phyloP scores from a whole-genome alignment of 1,140 invertebrate species.

The Zaprionus inermis region DNA sequence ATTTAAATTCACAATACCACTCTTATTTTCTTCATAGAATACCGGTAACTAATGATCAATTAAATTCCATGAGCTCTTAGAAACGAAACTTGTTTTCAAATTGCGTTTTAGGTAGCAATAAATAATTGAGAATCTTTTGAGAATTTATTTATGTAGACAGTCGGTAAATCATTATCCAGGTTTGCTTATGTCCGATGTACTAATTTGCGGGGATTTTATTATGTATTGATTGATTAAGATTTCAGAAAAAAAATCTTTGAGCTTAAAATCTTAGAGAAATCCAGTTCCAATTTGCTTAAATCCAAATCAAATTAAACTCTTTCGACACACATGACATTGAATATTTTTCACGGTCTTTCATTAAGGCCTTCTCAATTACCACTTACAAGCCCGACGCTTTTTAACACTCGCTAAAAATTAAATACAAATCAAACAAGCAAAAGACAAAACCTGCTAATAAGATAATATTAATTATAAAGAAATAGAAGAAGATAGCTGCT shows the following conservation, averaged over 20 bases:
- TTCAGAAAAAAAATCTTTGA: too few species aligned
- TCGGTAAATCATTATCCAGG: neutral
- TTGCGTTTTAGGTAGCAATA: neutral
- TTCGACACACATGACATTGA: constrained; percentile 55
- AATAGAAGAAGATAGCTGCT: neutral
- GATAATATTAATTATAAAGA: constrained; percentile 12
- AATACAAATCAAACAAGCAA: neutral
- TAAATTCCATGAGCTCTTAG: constrained; percentile 15
- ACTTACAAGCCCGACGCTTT: constrained; percentile 24
- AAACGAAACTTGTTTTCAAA: constrained; percentile 23
- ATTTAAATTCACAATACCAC: constrained; percentile 8
- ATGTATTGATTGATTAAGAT: neutral
- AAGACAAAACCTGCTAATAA: constrained; percentile 15
- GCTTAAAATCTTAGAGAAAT: neutral
- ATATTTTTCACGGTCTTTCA: constrained; percentile 65
- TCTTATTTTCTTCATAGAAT: neutral
- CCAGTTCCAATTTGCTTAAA: constrained; percentile 10
- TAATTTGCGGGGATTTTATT: neutral
- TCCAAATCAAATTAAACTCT: neutral
- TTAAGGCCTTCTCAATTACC: constrained; percentile 43
- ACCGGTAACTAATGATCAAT: constrained; percentile 4
- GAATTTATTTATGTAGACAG: neutral
- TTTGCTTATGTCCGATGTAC: neutral
- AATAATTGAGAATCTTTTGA: constrained; percentile 1
- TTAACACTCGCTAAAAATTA: constrained; percentile 9